These are phyloP conservation scores for Larimichthys polyactis DNA, from an alignment of 2,113 vertebrate genomes.

Conservation along the genomic window DNA sequence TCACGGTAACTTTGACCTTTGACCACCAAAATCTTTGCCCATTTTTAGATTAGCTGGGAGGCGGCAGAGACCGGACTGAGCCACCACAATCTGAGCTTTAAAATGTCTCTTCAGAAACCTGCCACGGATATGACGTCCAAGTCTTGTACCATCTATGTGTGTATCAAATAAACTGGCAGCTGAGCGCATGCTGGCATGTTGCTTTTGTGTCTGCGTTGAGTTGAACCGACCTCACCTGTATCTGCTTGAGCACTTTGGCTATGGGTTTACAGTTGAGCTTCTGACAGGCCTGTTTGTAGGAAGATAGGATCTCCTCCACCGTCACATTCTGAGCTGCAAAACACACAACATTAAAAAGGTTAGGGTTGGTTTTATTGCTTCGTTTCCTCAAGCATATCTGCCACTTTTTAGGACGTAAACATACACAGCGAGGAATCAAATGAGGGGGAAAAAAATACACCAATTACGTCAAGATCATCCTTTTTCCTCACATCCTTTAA, in stretches of 20 bases:
- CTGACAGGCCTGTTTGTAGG: slow-evolving; percentile 94
- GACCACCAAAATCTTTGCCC: no score
- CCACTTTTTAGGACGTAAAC: neutral
- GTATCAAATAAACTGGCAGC: neutral
- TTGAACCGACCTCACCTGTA: slow-evolving; percentile 89
- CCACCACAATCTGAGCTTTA: no score
- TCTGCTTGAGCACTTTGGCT: slow-evolving; percentile 93
- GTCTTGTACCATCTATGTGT: no score
- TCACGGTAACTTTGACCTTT: no score
- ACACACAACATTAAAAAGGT: slow-evolving; percentile 45
- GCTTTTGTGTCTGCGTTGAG: neutral
- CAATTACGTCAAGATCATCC: neutral
- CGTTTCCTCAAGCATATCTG: neutral
- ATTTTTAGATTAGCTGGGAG: no score
- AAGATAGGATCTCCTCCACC: slow-evolving; percentile 89
- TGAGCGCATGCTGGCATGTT: neutral
- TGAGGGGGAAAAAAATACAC: neutral
- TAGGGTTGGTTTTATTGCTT: slow-evolving; percentile 8
- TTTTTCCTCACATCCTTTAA: neutral
- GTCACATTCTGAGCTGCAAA: slow-evolving; percentile 94
- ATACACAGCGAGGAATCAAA: neutral
- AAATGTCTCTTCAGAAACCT: no score
- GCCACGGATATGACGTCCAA: no score
- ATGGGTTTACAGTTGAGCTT: slow-evolving; percentile 96
- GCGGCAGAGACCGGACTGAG: no score